phyloP scores from a whole-genome alignment of 2,797 vertebrate genomes.

The Forpus xanthops region DNA sequence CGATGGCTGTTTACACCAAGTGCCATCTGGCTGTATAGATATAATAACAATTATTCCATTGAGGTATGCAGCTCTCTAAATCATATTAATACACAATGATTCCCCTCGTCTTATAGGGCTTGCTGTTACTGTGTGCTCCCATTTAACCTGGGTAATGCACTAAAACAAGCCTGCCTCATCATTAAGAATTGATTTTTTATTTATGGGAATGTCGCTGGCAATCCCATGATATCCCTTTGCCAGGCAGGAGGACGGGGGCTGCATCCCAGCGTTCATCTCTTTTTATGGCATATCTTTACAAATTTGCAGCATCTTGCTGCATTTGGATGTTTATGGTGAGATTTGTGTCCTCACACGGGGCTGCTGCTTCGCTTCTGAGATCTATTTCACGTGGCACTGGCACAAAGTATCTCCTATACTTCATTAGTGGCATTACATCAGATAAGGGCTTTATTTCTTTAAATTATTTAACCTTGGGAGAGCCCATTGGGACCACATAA shows the following conservation, averaged over 20 bases:
- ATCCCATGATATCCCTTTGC: conserved; percentile 73
- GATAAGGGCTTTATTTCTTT: conserved; percentile 75
- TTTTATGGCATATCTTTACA: conserved; percentile 69
- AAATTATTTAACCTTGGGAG: conserved; percentile 81
- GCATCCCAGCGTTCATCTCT: conserved; percentile 55
- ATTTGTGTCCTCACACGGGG: conserved; percentile 72
- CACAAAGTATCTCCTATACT: conserved; percentile 56
- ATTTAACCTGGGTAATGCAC: conserved; percentile 78
- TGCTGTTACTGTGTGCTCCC: conserved; percentile 73
- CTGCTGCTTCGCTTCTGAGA: conserved; percentile 63
- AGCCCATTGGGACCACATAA: conserved; percentile 74
- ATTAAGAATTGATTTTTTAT: conserved; percentile 83
- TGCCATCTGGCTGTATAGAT: conserved; percentile 82
- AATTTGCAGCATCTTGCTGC: conserved; percentile 74
- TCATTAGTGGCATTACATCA: conserved; percentile 75
- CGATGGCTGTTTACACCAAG: conserved; percentile 76
- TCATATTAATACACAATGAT: conserved; percentile 76
- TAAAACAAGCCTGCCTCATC: conserved; percentile 75
- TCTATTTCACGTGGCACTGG: conserved; percentile 54
- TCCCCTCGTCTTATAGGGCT: conserved; percentile 66
- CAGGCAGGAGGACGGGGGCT: conserved; percentile 57
- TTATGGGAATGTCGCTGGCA: conserved; percentile 74
- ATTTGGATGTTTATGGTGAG: conserved; percentile 75
- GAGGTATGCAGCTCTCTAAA: conserved; percentile 77
- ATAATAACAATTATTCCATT: conserved; percentile 79